A percentile compares a stretch with the other conserved stretches of the same genome.
Conservation (phyloP, 1,140 invertebrate genomes). For the Gonioctena quinquepunctata region DNA sequence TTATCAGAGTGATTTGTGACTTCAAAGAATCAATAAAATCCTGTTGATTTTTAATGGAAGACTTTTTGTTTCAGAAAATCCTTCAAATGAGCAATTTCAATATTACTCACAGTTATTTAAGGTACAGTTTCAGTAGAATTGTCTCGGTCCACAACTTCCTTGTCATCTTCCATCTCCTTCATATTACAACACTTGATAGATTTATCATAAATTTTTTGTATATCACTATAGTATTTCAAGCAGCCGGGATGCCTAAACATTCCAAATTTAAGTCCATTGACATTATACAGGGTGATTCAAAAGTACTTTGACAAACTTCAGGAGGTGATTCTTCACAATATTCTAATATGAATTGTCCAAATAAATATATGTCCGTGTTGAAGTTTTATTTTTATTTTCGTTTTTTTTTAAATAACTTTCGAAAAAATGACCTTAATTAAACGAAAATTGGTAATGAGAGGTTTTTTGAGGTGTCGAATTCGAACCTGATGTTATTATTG, state of each 20-base stretch:
- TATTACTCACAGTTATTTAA: background rate
- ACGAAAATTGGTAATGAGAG: no score
- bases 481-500: no score
- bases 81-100: background rate
- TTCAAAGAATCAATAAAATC: no score
- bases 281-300: no score
- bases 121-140: background rate
- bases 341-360: no score
- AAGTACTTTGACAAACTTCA: no score
- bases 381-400: no score
- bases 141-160: background rate
- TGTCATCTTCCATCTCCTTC: background rate
- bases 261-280: background rate
- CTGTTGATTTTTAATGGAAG: slow-evolving; percentile 1
- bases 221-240: background rate
- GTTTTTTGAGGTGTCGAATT: no score
- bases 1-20: background rate
- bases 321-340: no score
- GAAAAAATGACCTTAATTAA: no score
- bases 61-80: background rate
- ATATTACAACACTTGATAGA: background rate
- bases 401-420: no score
- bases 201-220: background rate
- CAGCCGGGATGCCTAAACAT: slow-evolving; percentile 1
- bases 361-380: no score